Evolutionary conservation across 1,140 invertebrate genomes (phyloP).

Genomic region (Trichomalopsis sarcophagae): DNA sequence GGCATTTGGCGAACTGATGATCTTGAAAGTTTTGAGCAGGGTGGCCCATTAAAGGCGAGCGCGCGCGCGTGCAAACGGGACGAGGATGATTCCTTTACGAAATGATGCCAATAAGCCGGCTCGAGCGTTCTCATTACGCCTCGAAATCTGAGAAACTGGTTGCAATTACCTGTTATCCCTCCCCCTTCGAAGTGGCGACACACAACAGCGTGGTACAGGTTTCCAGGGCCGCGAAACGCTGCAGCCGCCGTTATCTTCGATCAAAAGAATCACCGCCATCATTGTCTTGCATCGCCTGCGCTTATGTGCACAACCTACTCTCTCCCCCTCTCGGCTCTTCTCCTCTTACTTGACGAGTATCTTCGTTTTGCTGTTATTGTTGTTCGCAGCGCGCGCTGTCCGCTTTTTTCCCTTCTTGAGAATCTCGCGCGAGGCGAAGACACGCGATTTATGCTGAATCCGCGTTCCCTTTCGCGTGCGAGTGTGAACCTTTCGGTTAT

Average conservation of each 20-base stretch:
- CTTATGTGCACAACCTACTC: neutral
- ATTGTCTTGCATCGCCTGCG: constrained; percentile 44
- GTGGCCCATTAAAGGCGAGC: neutral
- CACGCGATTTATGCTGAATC: constrained; percentile 42
- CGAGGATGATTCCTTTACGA: constrained; percentile 34
- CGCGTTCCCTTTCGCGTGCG: neutral
- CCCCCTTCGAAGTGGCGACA: neutral
- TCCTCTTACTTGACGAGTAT: constrained; percentile 19
- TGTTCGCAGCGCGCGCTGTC: neutral
- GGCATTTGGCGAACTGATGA: neutral
- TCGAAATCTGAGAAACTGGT: constrained; percentile 49
- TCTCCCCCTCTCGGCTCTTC: neutral
- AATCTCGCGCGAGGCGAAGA: neutral
- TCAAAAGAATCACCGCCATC: constrained; percentile 52
- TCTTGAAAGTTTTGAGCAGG: constrained; percentile 11
- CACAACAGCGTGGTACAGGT: constrained; percentile 15
- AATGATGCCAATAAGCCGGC: constrained; percentile 37
- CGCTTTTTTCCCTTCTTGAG: neutral
- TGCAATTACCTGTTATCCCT: constrained; percentile 41
- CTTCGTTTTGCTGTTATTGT: constrained; percentile 22
- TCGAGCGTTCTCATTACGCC: constrained; percentile 46
- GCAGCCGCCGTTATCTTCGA: constrained; percentile 45
- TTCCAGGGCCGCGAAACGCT: constrained; percentile 24
- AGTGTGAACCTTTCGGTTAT: neutral
- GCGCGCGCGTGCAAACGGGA: constrained; percentile 10